A percentile compares a stretch with the other conserved stretches of the same genome.
These are phyloP conservation scores for Euproctis similis DNA, from an alignment of 2,888 invertebrate species.

Conservation along the genomic window DNA sequence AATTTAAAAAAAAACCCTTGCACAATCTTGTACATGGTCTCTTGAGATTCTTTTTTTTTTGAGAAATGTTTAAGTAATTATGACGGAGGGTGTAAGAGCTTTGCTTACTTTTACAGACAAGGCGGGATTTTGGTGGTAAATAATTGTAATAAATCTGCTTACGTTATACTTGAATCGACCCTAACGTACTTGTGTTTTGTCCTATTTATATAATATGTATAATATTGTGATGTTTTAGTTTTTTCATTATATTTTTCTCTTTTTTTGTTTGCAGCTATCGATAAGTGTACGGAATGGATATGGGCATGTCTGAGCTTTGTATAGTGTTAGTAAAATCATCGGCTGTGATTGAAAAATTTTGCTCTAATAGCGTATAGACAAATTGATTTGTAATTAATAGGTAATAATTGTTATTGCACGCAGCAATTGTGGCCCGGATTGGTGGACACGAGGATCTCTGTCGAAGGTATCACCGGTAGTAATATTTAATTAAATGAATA, in stretches of 20 bases:
- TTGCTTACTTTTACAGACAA: no score
- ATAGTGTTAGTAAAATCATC: slow-evolving; percentile 55
- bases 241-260: slow-evolving; percentile 32
- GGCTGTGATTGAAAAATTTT: slow-evolving; percentile 69
- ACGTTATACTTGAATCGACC: no score
- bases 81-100: no score
- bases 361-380: slow-evolving; percentile 46
- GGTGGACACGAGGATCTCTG: slow-evolving; percentile 77
- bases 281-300: slow-evolving; percentile 72
- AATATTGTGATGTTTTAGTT: no score
- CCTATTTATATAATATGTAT: no score
- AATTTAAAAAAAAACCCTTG: no score
- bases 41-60: no score
- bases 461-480: slow-evolving; percentile 78
- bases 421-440: slow-evolving; percentile 76
- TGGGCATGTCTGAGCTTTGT: slow-evolving; percentile 71
- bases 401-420: slow-evolving; percentile 64
- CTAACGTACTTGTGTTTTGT: no score
- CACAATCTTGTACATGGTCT: no score
- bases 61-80: no score
- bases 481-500: slow-evolving; percentile 75
- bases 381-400: slow-evolving; percentile 42
- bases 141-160: no score
- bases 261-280: slow-evolving; percentile 70
- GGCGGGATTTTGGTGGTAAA: no score